Percentiles rank a stretch among this genome's conserved stretches.
Evolutionary conservation across 2,888 invertebrate species (phyloP).

Genomic region (Trichacis sp.): DNA sequence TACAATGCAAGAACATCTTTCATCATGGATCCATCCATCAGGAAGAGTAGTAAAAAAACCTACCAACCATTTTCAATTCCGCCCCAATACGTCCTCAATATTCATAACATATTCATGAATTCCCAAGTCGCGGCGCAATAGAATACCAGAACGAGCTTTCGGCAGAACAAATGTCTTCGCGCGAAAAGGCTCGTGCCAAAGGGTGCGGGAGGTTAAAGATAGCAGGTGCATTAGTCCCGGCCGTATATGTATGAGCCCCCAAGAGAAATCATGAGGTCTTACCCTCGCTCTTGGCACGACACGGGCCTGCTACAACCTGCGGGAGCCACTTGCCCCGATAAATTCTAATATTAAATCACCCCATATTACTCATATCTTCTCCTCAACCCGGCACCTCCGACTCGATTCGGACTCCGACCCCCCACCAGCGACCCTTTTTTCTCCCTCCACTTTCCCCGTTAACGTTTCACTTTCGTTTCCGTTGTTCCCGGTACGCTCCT

Average conservation of each 20-base stretch:
- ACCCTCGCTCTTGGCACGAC: conserved; percentile 48
- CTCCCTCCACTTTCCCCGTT: neutral
- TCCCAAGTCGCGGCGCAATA: neutral
- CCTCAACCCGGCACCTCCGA: conserved; percentile 25
- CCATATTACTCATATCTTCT: conserved; percentile 63
- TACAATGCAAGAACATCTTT: too few relatives aligned
- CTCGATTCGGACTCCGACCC: conserved; percentile 34
- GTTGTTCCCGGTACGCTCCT: conserved; percentile 7
- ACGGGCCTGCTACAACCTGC: conserved; percentile 31
- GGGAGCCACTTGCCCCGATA: conserved; percentile 59
- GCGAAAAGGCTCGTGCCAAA: conserved; percentile 22
- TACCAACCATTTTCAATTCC: too few relatives aligned
- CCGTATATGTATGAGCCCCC: conserved; percentile 60
- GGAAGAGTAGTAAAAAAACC: too few relatives aligned
- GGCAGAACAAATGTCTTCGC: conserved; percentile 13
- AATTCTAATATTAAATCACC: conserved; percentile 67
- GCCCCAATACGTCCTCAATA: too few relatives aligned
- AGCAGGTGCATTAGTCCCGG: conserved; percentile 63
- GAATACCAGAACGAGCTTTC: conserved; percentile 12
- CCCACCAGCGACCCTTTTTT: conserved; percentile 11
- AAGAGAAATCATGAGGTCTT: conserved; percentile 66
- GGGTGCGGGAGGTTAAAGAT: conserved; percentile 42
- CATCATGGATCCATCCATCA: too few relatives aligned
- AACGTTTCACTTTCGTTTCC: conserved; percentile 10
- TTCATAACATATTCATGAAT: too few relatives aligned